A percentile compares a stretch with the other conserved stretches of the same genome.
phyloP scores from a whole-genome alignment of 2,888 invertebrate species.

The Philonicus albiceps region DNA sequence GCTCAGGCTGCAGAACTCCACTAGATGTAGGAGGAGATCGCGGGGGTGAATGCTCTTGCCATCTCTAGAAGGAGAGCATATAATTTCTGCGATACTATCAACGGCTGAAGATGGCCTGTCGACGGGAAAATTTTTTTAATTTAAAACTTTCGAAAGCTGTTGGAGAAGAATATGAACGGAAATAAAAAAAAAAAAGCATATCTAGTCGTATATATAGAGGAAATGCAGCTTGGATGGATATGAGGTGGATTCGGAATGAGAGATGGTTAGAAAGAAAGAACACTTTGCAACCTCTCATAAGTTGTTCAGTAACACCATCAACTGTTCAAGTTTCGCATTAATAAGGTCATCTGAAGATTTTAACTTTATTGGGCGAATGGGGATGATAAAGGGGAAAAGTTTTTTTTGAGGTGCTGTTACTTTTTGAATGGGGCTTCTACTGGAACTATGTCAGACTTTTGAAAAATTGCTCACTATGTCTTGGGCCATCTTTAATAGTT shows the following conservation, averaged over 20 bases:
- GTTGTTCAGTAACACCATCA: slow-evolving; percentile 30
- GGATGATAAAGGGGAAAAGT: not conserved
- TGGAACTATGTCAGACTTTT: not conserved
- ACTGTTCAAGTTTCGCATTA: slow-evolving; percentile 28
- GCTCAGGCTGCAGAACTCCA: not conserved
- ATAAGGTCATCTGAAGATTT: slow-evolving; percentile 27
- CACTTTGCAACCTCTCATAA: slow-evolving; percentile 1
- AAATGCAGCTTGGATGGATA: not conserved
- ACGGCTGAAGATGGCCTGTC: not conserved
- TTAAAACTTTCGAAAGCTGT: slow-evolving; percentile 25
- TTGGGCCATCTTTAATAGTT: not conserved
- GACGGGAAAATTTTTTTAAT: slow-evolving; percentile 18
- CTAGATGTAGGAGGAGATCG: not conserved
- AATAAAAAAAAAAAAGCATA: not conserved
- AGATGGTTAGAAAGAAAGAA: not conserved
- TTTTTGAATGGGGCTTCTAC: not conserved
- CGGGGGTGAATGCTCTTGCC: not conserved
- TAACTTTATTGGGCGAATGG: not conserved
- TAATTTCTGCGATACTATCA: slow-evolving; percentile 10
- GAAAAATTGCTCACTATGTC: not conserved
- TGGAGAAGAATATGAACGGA: slow-evolving; percentile 23
- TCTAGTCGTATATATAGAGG: not conserved
- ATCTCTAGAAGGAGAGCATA: not conserved
- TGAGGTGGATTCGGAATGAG: not conserved
- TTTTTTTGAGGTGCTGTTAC: not conserved